phyloP scores from a whole-genome alignment of 2,797 vertebrate species.

The Acrossocheilus fasciatus region DNA sequence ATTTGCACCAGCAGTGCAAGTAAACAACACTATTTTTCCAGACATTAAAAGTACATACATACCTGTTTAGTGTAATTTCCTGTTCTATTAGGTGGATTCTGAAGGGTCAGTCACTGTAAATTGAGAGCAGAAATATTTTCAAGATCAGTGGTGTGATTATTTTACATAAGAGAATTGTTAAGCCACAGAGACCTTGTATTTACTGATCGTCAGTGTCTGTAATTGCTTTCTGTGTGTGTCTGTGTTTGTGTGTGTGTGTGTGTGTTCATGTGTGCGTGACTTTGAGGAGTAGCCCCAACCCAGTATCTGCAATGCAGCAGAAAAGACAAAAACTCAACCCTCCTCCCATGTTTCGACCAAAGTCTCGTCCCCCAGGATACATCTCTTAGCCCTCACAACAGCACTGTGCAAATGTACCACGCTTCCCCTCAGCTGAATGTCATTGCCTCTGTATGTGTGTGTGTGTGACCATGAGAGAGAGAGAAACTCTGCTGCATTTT shows the following conservation, averaged over 20 bases:
- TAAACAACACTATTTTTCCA: neutral
- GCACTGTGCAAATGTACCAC: conserved; percentile 37
- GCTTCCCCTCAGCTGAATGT: conserved; percentile 46
- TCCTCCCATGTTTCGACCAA: conserved; percentile 69
- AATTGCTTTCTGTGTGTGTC: neutral
- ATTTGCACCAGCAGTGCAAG: neutral
- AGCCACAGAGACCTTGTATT: conserved; percentile 28
- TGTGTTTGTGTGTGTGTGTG: conserved; percentile 1
- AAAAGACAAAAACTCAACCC: conserved; percentile 63
- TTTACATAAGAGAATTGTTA: conserved; percentile 3
- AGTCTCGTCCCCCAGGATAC: conserved; percentile 69
- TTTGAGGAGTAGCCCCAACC: conserved; percentile 78
- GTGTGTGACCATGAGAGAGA: neutral
- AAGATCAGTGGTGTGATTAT: neutral
- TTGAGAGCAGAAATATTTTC: conserved; percentile 2
- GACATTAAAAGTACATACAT: neutral
- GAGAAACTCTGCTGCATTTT: conserved; percentile 42
- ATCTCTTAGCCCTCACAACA: conserved; percentile 44
- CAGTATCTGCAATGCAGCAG: conserved; percentile 86
- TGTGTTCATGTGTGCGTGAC: conserved; percentile 57
- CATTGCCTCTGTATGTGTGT: conserved; percentile 24
- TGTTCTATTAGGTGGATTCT: neutral
- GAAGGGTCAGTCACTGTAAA: neutral
- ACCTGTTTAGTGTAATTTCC: conserved; percentile 13
- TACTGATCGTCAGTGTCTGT: conserved; percentile 41